These are phyloP conservation scores for Rhopalosiphum maidis DNA, from an alignment of 1,140 invertebrate genomes.

Conservation along the genomic window DNA sequence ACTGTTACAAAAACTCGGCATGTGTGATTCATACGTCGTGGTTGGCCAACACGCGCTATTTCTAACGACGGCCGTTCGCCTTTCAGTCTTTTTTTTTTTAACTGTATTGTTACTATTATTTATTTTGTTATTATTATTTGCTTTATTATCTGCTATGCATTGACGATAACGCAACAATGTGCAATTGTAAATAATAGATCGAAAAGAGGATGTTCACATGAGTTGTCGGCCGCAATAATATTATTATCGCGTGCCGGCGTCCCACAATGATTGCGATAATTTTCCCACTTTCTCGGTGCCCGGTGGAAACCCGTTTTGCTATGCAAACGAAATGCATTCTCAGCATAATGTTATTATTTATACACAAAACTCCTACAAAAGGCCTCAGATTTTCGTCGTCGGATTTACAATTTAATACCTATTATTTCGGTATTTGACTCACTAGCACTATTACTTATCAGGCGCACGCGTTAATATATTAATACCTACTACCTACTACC, in stretches of 20 bases:
- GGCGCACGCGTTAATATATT: neutral
- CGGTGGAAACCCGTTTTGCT: neutral
- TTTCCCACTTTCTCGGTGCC: neutral
- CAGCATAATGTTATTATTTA: neutral
- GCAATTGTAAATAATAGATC: slow-evolving; percentile 50
- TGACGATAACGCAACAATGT: slow-evolving; percentile 25
- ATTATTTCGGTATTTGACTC: neutral
- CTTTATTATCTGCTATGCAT: neutral
- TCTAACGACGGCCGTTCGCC: neutral
- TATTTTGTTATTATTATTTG: neutral
- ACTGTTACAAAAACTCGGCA: neutral
- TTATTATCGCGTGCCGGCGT: slow-evolving; percentile 36
- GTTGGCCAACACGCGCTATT: neutral
- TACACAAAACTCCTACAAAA: neutral
- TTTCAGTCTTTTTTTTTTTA: neutral
- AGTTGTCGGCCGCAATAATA: slow-evolving; percentile 36
- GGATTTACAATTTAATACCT: neutral
- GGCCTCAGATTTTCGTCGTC: neutral
- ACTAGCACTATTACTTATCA: neutral
- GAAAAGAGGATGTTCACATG: slow-evolving; percentile 53
- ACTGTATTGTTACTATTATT: slow-evolving; percentile 1
- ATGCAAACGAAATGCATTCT: neutral
- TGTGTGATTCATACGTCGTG: neutral
- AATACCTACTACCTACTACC: no score
- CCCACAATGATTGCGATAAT: neutral